phyloP scores from a whole-genome alignment of 2,888 invertebrate genomes.

The Gandaritis pyraliata region DNA sequence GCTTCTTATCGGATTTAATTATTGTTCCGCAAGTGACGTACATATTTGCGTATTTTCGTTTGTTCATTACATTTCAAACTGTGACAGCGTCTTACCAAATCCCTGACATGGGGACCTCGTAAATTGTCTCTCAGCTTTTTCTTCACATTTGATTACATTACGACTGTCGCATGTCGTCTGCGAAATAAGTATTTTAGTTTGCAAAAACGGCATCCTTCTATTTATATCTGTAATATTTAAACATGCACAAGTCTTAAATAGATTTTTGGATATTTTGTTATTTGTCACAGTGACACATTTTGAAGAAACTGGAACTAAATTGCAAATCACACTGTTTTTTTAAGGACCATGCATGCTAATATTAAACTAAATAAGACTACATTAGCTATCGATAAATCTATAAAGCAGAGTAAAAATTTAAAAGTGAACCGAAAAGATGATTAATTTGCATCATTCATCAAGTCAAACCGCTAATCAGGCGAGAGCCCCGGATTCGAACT shows the following conservation, averaged over 20 bases:
- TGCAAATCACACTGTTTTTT: too few species aligned
- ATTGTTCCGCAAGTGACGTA: slow-evolving; percentile 22
- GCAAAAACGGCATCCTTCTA: too few species aligned
- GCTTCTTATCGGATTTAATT: slow-evolving; percentile 34
- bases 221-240: too few species aligned
- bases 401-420: not conserved
- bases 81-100: not conserved
- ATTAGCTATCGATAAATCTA: too few species aligned
- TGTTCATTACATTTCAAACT: slow-evolving; percentile 20
- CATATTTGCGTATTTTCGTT: slow-evolving; percentile 22
- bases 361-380: too few species aligned
- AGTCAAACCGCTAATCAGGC: slow-evolving; percentile 34
- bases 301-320: too few species aligned
- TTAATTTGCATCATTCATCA: slow-evolving; percentile 41
- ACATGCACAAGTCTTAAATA: too few species aligned
- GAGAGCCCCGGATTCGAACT: slow-evolving; percentile 35
- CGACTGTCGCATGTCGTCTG: too few species aligned
- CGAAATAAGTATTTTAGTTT: too few species aligned
- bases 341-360: too few species aligned
- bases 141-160: not conserved
- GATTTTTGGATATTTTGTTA: too few species aligned
- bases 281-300: too few species aligned
- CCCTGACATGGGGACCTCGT: slow-evolving; percentile 4
- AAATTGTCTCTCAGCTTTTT: slow-evolving; percentile 1
- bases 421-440: slow-evolving; percentile 17